Conservation (phyloP, 2,888 invertebrate genomes). For the Tipula confusa region DNA sequence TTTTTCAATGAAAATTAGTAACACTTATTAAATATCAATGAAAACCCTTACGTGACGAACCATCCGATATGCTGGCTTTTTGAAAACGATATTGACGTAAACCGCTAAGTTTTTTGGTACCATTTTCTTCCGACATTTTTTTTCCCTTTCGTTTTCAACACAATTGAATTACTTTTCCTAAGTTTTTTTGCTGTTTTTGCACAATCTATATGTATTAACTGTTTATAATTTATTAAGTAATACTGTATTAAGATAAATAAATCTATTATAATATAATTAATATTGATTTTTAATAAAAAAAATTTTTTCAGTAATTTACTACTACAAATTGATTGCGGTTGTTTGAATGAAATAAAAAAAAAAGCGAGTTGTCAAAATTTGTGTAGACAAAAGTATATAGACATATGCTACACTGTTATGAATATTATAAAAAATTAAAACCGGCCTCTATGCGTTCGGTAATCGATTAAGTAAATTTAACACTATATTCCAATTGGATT, state of each 20-base stretch:
- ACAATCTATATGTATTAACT: not conserved
- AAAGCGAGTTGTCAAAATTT: not conserved
- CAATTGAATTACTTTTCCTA: not conserved
- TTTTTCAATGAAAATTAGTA: not conserved
- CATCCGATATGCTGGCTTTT: not conserved
- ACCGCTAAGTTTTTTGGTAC: conserved; percentile 21
- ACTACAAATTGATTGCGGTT: conserved; percentile 1
- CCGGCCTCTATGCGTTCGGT: not conserved
- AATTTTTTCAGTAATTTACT: not conserved
- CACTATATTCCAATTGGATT: not conserved
- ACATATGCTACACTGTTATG: not conserved
- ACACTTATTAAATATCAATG: not conserved
- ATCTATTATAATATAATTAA: not conserved
- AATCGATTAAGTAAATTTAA: not conserved
- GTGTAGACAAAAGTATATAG: not conserved
- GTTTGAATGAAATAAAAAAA: not conserved
- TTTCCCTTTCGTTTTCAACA: not conserved
- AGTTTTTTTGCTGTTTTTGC: not conserved
- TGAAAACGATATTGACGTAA: conserved; percentile 30
- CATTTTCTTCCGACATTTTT: conserved; percentile 30
- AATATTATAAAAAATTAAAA: not conserved
- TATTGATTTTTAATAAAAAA: not conserved
- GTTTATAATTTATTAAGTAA: not conserved
- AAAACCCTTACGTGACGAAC: not conserved
- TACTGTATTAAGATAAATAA: not conserved